A percentile compares a stretch with the other conserved stretches of the same genome.
Conservation (phyloP, 2,797 vertebrate genomes). For the Pipistrellus kuhlii region DNA sequence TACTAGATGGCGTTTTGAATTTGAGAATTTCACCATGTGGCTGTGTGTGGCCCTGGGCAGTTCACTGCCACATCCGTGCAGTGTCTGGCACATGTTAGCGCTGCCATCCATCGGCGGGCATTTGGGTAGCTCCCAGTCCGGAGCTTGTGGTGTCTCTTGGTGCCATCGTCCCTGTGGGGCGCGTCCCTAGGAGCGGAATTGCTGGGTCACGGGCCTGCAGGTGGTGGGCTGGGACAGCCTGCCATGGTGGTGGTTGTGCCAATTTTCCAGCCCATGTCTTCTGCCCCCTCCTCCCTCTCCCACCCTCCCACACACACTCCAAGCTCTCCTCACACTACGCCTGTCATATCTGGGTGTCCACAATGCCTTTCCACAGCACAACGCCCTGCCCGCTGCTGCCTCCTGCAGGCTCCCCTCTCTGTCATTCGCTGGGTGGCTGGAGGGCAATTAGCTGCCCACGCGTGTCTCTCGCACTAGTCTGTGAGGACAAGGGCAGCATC, state of each 20-base stretch:
- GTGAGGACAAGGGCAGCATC: background rate
- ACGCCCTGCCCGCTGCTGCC: background rate
- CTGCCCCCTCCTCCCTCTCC: no score
- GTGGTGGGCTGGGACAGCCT: background rate
- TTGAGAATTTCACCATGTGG: background rate
- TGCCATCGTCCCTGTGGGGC: background rate
- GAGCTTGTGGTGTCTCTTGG: background rate
- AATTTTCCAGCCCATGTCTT: background rate
- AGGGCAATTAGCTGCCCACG: background rate
- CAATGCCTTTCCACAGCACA: background rate
- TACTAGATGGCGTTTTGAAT: background rate
- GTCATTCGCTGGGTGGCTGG: background rate
- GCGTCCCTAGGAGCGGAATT: background rate
- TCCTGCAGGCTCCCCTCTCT: background rate
- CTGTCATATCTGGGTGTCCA: background rate
- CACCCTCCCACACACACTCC: no score
- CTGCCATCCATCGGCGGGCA: no score
- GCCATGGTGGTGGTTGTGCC: background rate
- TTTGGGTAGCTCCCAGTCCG: background rate
- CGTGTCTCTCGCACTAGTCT: background rate
- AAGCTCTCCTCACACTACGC: background rate
- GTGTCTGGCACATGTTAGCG: background rate
- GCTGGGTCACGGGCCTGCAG: background rate
- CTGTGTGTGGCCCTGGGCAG: background rate
- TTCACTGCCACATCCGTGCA: background rate